Base-by-base conservation (phyloP, 35 echinoderm and acorn worm genomes). In the Anneissia japonica region DNA sequence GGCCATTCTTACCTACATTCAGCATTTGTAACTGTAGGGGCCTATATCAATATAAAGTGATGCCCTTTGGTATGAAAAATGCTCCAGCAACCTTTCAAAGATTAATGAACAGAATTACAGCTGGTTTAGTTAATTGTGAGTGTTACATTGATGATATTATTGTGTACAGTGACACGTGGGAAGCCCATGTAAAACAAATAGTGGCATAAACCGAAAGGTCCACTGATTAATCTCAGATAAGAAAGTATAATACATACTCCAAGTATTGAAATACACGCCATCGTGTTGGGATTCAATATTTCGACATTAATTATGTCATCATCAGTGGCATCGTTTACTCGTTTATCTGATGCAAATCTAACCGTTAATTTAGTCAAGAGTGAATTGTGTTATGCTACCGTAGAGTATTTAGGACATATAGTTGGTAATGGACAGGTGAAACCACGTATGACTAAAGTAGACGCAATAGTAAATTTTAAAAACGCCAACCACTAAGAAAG, bases 51-150 rank as follows among this genome's bases (percentile, higher is more conserved):
- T 91, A 82, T 74, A 77, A 74, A 31, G 93, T 91, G n/a, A 87
- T 94, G 84, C 88, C 93, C 21, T 95, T 95, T 78, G 89, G 81
- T 1, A 80, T 94, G 84, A 83, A 87, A 39, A 94, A 94, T 85
- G 72, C 93, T 2, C 89, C 93, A 0, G 86, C 82, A 10, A 94
- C 93, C 0, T 94, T 94, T 76, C 89, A 94, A 51, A 55, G 88
- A 39, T 37, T 94, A 34, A 87, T 80, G 17, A 91, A 84, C 36
- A 72, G 43, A 11, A 19, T 88, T 29, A 87, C 41, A 26, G 32
- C 0, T 0, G 79, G 79, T 32, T 31, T 81, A 30, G 31, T 31
- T 4, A 33, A 82, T 82, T 89, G 79, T 32, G 87, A 73, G 79
- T 30, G 40, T 19, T 82, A 95, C 64, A 84, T 91, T 55, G 86